Conservation (phyloP, 2,888 invertebrate species). For the Meliscaeva auricollis region DNA sequence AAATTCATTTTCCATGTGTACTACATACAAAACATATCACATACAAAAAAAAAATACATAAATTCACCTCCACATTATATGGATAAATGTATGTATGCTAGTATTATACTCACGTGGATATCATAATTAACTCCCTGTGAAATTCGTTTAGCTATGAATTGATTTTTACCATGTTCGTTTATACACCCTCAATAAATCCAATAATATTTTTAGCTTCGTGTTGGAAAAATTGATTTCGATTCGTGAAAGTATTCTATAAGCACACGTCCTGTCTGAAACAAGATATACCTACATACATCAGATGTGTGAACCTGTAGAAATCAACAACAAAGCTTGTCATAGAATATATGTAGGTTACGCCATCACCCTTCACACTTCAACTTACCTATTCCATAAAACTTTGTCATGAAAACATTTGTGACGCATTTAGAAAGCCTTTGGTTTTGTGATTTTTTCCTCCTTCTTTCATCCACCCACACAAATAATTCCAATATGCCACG, state of each 20-base stretch:
- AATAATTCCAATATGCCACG: conserved; percentile 11
- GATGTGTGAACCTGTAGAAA: background rate
- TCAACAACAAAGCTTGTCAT: background rate
- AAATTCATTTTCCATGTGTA: too few species aligned
- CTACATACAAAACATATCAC: too few species aligned
- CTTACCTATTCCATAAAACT: background rate
- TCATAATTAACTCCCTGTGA: conserved; percentile 37
- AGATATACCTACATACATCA: background rate
- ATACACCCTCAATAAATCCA: conserved; percentile 46
- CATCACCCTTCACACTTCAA: background rate
- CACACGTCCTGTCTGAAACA: conserved; percentile 2
- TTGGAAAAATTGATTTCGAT: conserved; percentile 53
- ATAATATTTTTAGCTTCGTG: conserved; percentile 49
- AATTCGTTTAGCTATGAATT: conserved; percentile 48
- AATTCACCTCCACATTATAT: too few species aligned
- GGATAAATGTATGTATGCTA: background rate
- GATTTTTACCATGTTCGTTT: conserved; percentile 29
- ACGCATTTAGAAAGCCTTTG: conserved; percentile 27
- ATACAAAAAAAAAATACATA: background rate
- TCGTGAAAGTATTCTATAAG: conserved; percentile 27
- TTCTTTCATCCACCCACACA: background rate
- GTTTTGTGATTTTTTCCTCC: background rate
- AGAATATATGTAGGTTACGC: background rate
- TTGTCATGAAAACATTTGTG: conserved; percentile 33
- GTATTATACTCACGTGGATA: background rate